Percentiles rank a stretch among this genome's conserved stretches.
These are phyloP conservation scores for Drosophila colorata DNA, from an alignment of 2,888 invertebrate genomes.

Conservation along the genomic window DNA sequence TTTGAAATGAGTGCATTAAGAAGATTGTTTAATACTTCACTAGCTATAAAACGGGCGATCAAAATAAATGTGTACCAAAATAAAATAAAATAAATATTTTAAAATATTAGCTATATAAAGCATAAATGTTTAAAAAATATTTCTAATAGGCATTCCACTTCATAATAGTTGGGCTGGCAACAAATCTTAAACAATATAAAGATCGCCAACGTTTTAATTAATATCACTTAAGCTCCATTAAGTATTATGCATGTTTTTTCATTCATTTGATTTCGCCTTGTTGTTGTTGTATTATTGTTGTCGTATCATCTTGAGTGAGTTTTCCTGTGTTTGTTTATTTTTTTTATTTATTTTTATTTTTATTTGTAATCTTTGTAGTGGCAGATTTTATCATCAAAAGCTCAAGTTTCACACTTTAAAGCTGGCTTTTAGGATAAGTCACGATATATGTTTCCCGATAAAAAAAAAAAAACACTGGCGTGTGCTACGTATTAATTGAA, in stretches of 20 bases:
- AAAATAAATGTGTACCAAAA: background rate
- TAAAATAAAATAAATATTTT: background rate
- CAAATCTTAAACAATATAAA: constrained; percentile 50
- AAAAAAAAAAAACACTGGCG: constrained; percentile 2
- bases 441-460: constrained; percentile 11
- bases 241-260: constrained; percentile 55
- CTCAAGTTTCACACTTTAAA: constrained; percentile 4
- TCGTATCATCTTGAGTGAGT: constrained; percentile 31
- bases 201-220: constrained; percentile 71
- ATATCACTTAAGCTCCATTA: constrained; percentile 74
- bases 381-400: constrained; percentile 8
- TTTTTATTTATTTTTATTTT: constrained; percentile 9
- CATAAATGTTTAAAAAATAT: background rate
- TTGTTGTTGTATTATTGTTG: constrained; percentile 26
- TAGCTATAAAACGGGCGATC: background rate
- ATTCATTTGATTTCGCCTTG: constrained; percentile 39
- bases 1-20: background rate
- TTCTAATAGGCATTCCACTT: constrained; percentile 4
- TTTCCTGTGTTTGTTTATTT: constrained; percentile 43
- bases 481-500: constrained; percentile 7
- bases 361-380: constrained; percentile 14
- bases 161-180: constrained; percentile 22
- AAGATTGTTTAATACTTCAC: background rate
- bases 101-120: background rate
- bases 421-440: constrained; percentile 25